phyloP scores from a whole-genome alignment of 2,888 invertebrate species.

The Drosophila seclusa region DNA sequence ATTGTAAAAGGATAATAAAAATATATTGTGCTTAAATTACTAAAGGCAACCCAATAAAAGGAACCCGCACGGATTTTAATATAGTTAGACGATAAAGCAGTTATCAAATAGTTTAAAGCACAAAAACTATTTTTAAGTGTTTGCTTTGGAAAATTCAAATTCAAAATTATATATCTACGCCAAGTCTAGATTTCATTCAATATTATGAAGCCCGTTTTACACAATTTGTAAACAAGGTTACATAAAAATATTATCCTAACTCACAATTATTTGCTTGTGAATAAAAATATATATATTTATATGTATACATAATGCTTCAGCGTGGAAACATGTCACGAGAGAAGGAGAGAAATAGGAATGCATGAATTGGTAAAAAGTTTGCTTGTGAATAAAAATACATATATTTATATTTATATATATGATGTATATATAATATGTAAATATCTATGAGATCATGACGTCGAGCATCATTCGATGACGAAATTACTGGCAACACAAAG shows the following conservation, averaged over 20 bases:
- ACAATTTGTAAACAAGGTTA: too few relatives aligned
- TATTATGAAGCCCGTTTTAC: background rate
- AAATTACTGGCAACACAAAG: constrained; percentile 11
- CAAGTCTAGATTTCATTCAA: background rate
- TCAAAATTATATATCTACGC: background rate
- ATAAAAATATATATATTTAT: too few relatives aligned
- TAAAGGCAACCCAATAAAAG: background rate
- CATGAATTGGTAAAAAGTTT: background rate
- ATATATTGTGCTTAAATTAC: background rate
- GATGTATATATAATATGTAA: background rate
- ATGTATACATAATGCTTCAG: too few relatives aligned
- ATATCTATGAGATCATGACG: constrained; percentile 21
- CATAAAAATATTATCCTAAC: too few relatives aligned
- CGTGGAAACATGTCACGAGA: too few relatives aligned
- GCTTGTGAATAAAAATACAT: background rate
- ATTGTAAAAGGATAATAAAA: constrained; percentile 5
- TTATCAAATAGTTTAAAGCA: background rate
- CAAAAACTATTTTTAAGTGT: background rate
- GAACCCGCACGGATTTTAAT: background rate
- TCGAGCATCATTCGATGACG: constrained; percentile 15
- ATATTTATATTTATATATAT: background rate
- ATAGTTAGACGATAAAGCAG: background rate
- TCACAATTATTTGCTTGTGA: too few relatives aligned
- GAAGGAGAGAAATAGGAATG: too few relatives aligned
- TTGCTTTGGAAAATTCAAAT: background rate